Conservation (phyloP, 2,888 invertebrate species). For the Drosophila neutralis region DNA sequence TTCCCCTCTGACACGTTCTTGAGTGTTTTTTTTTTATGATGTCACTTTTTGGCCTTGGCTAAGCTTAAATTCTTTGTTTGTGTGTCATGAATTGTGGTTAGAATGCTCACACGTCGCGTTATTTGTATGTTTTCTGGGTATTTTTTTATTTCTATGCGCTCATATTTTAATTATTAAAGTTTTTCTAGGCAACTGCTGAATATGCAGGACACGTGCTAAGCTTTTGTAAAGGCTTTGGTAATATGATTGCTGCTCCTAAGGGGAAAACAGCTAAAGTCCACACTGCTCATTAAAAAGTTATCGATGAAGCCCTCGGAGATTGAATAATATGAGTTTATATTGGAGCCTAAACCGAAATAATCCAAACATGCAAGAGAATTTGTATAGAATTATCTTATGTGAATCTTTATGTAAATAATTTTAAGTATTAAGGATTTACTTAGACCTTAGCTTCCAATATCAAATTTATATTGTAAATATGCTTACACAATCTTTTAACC, state of each 20-base stretch:
- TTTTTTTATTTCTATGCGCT: constrained; percentile 18
- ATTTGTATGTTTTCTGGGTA: constrained; percentile 22
- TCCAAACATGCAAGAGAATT: background rate
- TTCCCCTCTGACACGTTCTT: constrained; percentile 33
- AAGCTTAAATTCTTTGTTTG: constrained; percentile 38
- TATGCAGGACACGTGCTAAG: constrained; percentile 39
- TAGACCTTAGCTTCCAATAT: background rate
- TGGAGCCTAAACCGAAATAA: background rate
- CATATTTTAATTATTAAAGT: constrained; percentile 58
- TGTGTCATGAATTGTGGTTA: constrained; percentile 41
- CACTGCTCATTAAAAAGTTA: background rate
- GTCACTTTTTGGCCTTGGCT: constrained; percentile 23
- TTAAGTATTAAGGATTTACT: background rate
- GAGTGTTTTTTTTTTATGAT: background rate
- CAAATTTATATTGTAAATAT: background rate
- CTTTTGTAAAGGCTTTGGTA: constrained; percentile 15
- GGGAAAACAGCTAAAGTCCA: background rate
- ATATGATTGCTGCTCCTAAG: constrained; percentile 13
- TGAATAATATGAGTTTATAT: background rate
- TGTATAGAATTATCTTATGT: background rate
- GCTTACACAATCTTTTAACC: too few species aligned
- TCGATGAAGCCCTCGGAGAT: background rate
- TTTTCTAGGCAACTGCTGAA: constrained; percentile 2
- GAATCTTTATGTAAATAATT: background rate
- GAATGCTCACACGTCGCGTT: constrained; percentile 39